These are phyloP conservation scores for Oscheius sp. DNA, from an alignment of 1,140 invertebrate species.

Conservation along the genomic window DNA sequence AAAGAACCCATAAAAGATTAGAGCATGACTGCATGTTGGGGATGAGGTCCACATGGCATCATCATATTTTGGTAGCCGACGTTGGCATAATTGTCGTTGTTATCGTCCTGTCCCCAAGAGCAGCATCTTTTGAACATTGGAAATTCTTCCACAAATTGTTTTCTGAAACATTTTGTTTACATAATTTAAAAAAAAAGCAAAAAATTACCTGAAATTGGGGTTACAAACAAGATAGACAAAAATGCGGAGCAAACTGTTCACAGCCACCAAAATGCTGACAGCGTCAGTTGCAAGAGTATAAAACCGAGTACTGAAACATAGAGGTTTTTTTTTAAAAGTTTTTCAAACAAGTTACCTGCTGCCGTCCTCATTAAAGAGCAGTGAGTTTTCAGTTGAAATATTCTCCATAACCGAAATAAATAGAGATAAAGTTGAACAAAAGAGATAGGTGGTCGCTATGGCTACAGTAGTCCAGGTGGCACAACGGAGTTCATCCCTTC, in stretches of 20 bases:
- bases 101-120: not conserved
- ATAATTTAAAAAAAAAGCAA: not conserved
- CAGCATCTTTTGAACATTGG: conserved; percentile 7
- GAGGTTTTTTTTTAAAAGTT: not conserved
- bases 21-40: not conserved
- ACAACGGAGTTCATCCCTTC: conserved; percentile 45
- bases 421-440: conserved; percentile 28
- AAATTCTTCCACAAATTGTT: conserved; percentile 23
- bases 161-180: not conserved
- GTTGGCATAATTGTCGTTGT: conserved; percentile 10
- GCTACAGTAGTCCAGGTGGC: conserved; percentile 49
- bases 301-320: conserved; percentile 48
- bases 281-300: conserved; percentile 50
- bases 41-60: conserved; percentile 9
- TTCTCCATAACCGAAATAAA: conserved; percentile 49
- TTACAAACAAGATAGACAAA: conserved; percentile 50
- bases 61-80: conserved; percentile 29
- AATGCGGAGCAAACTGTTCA: conserved; percentile 46
- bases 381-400: conserved; percentile 36
- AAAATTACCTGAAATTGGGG: conserved; percentile 37
- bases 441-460: conserved; percentile 31
- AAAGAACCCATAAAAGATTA: not conserved
- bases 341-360: conserved; percentile 34
- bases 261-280: conserved; percentile 46
- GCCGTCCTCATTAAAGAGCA: conserved; percentile 46